Evolutionary conservation across 2,113 vertebrate species (phyloP), one percentile per base, ranked within the genome.

Genomic region (Garra rufa): DNA sequence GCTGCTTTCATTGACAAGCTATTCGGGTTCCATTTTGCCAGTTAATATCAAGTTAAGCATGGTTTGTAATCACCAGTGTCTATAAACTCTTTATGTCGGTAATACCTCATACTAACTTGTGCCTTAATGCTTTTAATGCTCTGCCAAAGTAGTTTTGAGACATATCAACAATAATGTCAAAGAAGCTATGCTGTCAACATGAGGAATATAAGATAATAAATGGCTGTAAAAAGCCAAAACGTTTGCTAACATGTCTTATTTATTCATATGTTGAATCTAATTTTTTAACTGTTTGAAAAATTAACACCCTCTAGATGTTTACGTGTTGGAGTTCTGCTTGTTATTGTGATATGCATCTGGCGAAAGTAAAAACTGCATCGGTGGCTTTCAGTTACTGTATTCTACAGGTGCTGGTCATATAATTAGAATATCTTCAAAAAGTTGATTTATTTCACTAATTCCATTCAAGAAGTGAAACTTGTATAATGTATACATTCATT

Each of bases 1-100:
- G 86, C 90, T 93, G 91, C 90, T 92, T 85, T 85, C 76, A 89
- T 78, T 70, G 83, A 84, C 81, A 92, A 90, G 83, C 86, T 82
- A 75, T 70, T 83, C 78, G 69, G 77, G 82, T 84, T 81, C 76
- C 69, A 78, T 69, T 90, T 76, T 88, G 85, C 82, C 86, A 88
- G 75, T 70, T 83, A 82, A 14, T 89, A 87, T 86, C 80, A 85
- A 85, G 85, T 84, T 65, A 85, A 86, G 74, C 67, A 48, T 83
- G 76, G 90, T 75, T 84, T 90, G 87, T 77, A 84, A 88, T 83
- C 67, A 55, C 59, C 77, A 19, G 41, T 65, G 76, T 81, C 67
- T 82, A 89, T 84, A 81, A 90, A 83, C 59, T 82, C 76, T 82
- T 84, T 81, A 85, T 30, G 85, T 85, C 90, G 85, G 83, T 80